A percentile compares a stretch with the other conserved stretches of the same genome.
Conservation (phyloP, 2,113 vertebrate species). For the Peromyscus maniculatus region DNA sequence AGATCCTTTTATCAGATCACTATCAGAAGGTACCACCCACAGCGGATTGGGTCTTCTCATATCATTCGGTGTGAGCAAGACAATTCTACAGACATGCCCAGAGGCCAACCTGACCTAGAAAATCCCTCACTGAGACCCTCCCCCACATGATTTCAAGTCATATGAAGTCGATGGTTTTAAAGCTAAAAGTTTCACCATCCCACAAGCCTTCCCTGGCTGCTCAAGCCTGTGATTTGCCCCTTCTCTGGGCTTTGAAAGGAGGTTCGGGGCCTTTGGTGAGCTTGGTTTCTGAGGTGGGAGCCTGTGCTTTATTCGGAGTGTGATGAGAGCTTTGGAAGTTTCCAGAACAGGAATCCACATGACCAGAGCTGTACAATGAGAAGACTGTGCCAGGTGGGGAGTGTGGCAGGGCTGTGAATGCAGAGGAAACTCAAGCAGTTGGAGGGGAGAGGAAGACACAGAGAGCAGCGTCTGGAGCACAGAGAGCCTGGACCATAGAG, state of each 20-base stretch:
- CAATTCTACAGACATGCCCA: neutral
- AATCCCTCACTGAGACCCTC: neutral
- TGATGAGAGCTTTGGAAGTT: neutral
- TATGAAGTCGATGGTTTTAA: neutral
- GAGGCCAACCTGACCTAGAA: neutral
- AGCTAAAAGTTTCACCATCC: neutral
- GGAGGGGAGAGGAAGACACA: no score
- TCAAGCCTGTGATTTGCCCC: neutral
- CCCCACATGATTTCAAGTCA: neutral
- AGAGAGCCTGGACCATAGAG: neutral
- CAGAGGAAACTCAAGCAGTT: neutral
- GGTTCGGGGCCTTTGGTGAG: neutral
- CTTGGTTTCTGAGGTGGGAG: neutral
- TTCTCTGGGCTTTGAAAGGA: neutral
- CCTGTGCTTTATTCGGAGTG: neutral
- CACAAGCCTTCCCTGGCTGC: neutral
- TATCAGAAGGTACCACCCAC: neutral
- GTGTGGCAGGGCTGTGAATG: fast-evolving
- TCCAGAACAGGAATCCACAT: neutral
- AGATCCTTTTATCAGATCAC: neutral
- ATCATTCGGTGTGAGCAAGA: neutral
- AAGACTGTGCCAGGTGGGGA: neutral
- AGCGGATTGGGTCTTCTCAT: neutral
- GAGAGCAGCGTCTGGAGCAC: fast-evolving
- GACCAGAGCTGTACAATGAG: neutral